Conservation (phyloP, 2,888 invertebrate genomes). For the Cosmopolites sordidus region DNA sequence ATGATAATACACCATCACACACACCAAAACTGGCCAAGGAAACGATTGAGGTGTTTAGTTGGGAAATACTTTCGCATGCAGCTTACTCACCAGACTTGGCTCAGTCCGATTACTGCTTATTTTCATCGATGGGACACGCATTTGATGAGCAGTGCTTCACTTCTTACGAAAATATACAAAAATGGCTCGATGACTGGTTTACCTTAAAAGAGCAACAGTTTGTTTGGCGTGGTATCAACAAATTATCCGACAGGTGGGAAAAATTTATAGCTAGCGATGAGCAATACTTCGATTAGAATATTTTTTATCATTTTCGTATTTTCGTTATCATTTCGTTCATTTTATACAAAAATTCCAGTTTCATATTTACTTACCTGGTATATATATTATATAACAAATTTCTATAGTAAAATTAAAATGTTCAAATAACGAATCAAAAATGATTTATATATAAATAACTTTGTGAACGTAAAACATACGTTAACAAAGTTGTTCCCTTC, state of each 20-base stretch:
- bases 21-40: not conserved
- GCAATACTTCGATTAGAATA: constrained; percentile 8
- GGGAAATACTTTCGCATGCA: constrained; percentile 8
- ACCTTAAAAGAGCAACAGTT: not conserved
- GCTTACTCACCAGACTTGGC: constrained; percentile 14
- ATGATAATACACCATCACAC: too few relatives aligned
- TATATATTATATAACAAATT: too few relatives aligned
- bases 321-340: too few relatives aligned
- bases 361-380: too few relatives aligned
- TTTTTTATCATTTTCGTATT: constrained; percentile 1
- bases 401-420: too few relatives aligned
- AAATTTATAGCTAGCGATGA: constrained; percentile 4
- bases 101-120: constrained; percentile 10
- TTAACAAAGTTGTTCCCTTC: too few relatives aligned
- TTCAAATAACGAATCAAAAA: too few relatives aligned
- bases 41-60: not conserved
- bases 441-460: too few relatives aligned
- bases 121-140: constrained; percentile 7
- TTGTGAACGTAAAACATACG: too few relatives aligned
- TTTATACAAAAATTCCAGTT: too few relatives aligned
- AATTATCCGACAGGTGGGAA: constrained; percentile 5
- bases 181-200: constrained; percentile 6
- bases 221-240: constrained; percentile 5
- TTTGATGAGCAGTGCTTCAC: constrained; percentile 4
- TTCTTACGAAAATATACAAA: constrained; percentile 3